Conservation (phyloP, 2,797 vertebrate species). For the Diplodus sargus region DNA sequence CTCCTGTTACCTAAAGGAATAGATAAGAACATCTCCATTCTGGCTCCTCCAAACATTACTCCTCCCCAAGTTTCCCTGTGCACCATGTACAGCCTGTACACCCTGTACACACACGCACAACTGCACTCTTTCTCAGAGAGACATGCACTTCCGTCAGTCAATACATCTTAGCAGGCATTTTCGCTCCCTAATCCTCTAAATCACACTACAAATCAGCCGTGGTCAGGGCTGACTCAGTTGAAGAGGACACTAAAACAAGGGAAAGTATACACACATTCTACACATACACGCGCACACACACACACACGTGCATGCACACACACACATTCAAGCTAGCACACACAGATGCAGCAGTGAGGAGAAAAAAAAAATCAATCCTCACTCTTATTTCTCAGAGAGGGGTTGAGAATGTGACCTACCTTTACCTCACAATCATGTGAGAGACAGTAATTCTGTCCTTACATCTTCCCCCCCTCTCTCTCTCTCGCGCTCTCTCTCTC, state of each 20-base stretch:
- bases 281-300: constrained; percentile 7
- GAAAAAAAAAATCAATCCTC: constrained; percentile 15
- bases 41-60: constrained; percentile 28
- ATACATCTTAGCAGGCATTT: constrained; percentile 57
- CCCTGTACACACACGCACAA: neutral
- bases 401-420: constrained; percentile 26
- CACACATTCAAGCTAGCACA: neutral
- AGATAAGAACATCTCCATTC: constrained; percentile 14
- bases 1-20: constrained; percentile 30
- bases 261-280: neutral
- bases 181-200: constrained; percentile 58
- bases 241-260: constrained; percentile 38
- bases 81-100: too few species aligned
- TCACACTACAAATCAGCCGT: constrained; percentile 59
- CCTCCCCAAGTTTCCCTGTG: neutral
- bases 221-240: constrained; percentile 41
- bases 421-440: constrained; percentile 35
- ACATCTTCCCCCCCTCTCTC: neutral
- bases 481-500: neutral
- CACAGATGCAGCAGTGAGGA: neutral
- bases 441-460: constrained; percentile 13
- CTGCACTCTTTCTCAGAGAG: neutral
- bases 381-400: constrained; percentile 17
- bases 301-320: neutral
- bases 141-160: constrained; percentile 29